These are phyloP conservation scores for Ancistrus triradiatus DNA, from an alignment of 2,113 vertebrate genomes.

Conservation along the genomic window DNA sequence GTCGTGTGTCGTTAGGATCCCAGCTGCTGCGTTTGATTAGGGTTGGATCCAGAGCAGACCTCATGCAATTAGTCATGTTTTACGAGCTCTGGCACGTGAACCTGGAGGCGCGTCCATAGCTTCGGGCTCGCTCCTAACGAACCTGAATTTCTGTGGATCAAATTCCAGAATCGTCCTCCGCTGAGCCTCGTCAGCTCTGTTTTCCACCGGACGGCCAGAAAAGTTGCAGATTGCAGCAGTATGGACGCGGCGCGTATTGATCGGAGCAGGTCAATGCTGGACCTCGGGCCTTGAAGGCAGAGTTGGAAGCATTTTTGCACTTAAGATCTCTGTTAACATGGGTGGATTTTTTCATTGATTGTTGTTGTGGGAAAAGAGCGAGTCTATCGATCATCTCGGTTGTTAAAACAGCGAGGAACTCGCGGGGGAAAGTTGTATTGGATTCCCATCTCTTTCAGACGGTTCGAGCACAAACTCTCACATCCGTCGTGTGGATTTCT, in stretches of 20 bases:
- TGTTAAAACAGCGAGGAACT: neutral
- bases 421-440: neutral
- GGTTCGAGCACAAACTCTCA: too few relatives aligned
- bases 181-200: constrained; percentile 49
- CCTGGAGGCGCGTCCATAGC: too few relatives aligned
- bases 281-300: constrained; percentile 4
- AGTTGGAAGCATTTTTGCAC: constrained; percentile 2
- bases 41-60: constrained; percentile 20
- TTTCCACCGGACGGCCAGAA: constrained; percentile 55
- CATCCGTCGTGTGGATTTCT: too few relatives aligned
- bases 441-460: too few relatives aligned
- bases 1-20: constrained; percentile 7
- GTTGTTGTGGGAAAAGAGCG: constrained; percentile 1
- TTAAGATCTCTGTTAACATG: constrained; percentile 14
- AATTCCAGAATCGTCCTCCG: constrained; percentile 31
- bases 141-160: constrained; percentile 32
- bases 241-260: constrained; percentile 50
- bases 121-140: too few relatives aligned
- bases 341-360: constrained; percentile 35
- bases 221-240: constrained; percentile 59
- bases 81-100: constrained; percentile 26
- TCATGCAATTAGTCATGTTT: constrained; percentile 48
- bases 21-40: constrained; percentile 36
- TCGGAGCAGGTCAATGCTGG: constrained; percentile 42
- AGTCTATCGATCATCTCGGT: constrained; percentile 17